These are phyloP conservation scores for Anticlea derivata DNA, from an alignment of 2,888 invertebrate species.

Conservation along the genomic window DNA sequence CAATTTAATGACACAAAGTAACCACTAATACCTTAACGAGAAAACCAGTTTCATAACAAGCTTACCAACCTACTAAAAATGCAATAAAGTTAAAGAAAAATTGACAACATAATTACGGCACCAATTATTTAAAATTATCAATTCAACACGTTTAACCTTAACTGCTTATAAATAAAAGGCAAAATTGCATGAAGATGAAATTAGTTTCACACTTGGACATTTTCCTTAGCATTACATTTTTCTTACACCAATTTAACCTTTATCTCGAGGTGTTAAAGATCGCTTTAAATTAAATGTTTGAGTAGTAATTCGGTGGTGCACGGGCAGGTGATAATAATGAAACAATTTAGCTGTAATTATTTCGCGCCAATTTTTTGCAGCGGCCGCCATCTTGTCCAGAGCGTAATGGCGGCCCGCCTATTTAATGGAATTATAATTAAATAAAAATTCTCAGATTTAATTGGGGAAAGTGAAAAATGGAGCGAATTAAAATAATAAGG, in stretches of 20 bases:
- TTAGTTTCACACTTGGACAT: slow-evolving; percentile 27
- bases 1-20: slow-evolving; percentile 18
- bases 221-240: slow-evolving; percentile 20
- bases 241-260: slow-evolving; percentile 20
- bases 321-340: slow-evolving; percentile 63
- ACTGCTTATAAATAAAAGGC: slow-evolving; percentile 19
- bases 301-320: slow-evolving; percentile 23
- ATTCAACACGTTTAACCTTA: slow-evolving; percentile 30
- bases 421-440: slow-evolving; percentile 15
- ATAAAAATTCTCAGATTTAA: slow-evolving; percentile 11
- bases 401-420: slow-evolving; percentile 44
- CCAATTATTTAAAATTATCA: slow-evolving; percentile 35
- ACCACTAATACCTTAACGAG: slow-evolving; percentile 35
- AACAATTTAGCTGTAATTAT: slow-evolving; percentile 70
- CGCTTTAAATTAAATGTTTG: slow-evolving; percentile 20
- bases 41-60: slow-evolving; percentile 31
- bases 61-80: slow-evolving; percentile 37
- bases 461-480: slow-evolving; percentile 14
- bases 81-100: slow-evolving; percentile 41
- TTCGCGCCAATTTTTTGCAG: slow-evolving; percentile 55
- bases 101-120: slow-evolving; percentile 56
- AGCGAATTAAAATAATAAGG: neutral
- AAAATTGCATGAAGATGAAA: slow-evolving; percentile 26
- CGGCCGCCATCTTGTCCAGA: slow-evolving; percentile 61
- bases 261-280: slow-evolving; percentile 19